Percentiles rank a stretch among this genome's conserved stretches.
phyloP scores from a whole-genome alignment of 2,797 vertebrate genomes.

The Lacerta viridis region DNA sequence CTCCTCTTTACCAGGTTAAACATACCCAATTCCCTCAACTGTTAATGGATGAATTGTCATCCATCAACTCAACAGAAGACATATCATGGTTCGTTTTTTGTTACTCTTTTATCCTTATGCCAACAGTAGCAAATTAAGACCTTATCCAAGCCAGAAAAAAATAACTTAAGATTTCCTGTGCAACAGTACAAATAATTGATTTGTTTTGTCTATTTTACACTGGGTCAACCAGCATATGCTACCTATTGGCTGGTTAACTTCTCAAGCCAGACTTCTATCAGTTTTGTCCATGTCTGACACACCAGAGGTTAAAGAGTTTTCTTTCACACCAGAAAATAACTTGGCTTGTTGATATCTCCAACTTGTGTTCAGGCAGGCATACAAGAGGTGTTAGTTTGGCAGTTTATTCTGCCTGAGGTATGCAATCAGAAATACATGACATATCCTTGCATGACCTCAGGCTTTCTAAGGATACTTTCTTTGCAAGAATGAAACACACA shows the following conservation, averaged over 20 bases:
- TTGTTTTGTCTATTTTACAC: background rate
- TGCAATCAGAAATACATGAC: slow-evolving; percentile 37
- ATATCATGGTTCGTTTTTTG: background rate
- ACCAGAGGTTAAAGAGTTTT: slow-evolving; percentile 65
- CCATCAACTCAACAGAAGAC: slow-evolving; percentile 16
- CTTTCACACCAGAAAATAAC: slow-evolving; percentile 68
- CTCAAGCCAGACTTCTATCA: slow-evolving; percentile 45
- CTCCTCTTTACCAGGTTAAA: too few relatives aligned
- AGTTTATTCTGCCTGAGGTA: slow-evolving; percentile 31
- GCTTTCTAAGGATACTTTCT: slow-evolving; percentile 16
- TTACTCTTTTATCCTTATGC: background rate
- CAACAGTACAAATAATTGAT: background rate
- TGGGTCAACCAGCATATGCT: background rate
- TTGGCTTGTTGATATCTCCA: slow-evolving; percentile 41
- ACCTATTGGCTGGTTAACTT: background rate
- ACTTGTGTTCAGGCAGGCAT: slow-evolving; percentile 39
- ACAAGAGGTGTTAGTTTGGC: slow-evolving; percentile 20
- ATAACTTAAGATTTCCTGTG: background rate
- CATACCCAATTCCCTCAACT: too few relatives aligned
- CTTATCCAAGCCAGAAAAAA: background rate
- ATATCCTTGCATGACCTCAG: slow-evolving; percentile 24
- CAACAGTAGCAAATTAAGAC: background rate
- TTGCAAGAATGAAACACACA: background rate
- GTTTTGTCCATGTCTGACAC: slow-evolving; percentile 64
- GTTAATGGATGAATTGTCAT: background rate